phyloP scores from a whole-genome alignment of 1,140 invertebrate species.

The Diorhabda elongata region DNA sequence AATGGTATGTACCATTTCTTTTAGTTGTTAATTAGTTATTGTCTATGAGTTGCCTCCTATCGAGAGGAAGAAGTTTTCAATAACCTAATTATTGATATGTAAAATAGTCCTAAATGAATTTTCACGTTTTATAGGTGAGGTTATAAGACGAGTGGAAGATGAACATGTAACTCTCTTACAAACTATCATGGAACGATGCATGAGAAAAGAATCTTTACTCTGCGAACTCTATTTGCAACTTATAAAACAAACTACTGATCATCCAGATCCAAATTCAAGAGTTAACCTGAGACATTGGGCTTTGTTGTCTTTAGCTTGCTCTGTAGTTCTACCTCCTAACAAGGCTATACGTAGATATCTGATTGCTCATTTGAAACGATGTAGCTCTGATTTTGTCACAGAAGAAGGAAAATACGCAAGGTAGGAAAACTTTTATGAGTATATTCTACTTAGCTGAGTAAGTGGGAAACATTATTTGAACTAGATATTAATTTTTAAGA shows the following conservation, averaged over 20 bases:
- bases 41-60: too few species aligned
- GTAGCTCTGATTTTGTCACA: slow-evolving; percentile 81
- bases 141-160: slow-evolving; percentile 63
- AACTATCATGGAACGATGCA: slow-evolving; percentile 81
- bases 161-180: slow-evolving; percentile 87
- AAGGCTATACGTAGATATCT: slow-evolving; percentile 81
- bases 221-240: slow-evolving; percentile 91
- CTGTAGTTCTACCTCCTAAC: slow-evolving; percentile 80
- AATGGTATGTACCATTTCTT: slow-evolving; percentile 51
- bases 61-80: not conserved
- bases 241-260: slow-evolving; percentile 88
- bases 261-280: slow-evolving; percentile 83
- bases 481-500: not conserved
- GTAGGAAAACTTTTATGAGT: not conserved
- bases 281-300: slow-evolving; percentile 91
- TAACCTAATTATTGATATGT: not conserved
- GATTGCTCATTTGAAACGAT: slow-evolving; percentile 84
- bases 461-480: too few species aligned
- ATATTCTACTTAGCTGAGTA: too few species aligned
- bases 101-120: not conserved
- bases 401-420: slow-evolving; percentile 93
- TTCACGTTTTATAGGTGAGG: slow-evolving; percentile 36
- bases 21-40: too few species aligned
- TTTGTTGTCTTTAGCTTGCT: slow-evolving; percentile 81
- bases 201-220: slow-evolving; percentile 81